These are phyloP conservation scores for Tragelaphus buxtoni DNA, from an alignment of 2,113 vertebrate genomes.

Conservation along the genomic window DNA sequence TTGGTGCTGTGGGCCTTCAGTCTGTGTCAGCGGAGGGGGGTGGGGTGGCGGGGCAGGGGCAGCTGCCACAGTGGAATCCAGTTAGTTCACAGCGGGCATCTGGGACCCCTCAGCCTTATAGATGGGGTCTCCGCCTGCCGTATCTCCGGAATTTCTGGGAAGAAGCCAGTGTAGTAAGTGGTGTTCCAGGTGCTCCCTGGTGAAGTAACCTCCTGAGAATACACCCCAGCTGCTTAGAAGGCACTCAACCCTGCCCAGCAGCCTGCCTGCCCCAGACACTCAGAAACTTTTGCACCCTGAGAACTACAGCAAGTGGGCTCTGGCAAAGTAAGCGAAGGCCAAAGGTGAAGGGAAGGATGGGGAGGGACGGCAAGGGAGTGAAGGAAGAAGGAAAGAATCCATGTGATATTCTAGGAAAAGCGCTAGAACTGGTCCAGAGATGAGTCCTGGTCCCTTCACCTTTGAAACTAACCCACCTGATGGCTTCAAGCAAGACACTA, in stretches of 20 bases:
- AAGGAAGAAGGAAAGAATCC: not conserved
- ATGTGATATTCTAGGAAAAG: rapidly evolving
- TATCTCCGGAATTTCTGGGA: not conserved
- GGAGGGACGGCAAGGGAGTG: not conserved
- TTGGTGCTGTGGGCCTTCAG: not conserved
- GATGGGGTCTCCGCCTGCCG: not conserved
- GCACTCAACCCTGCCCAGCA: not conserved
- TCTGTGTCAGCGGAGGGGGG: rapidly evolving
- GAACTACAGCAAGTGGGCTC: not conserved
- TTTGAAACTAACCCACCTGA: not conserved
- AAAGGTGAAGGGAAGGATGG: not conserved
- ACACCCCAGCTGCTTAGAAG: not conserved
- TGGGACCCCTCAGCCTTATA: not conserved
- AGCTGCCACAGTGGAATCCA: not conserved
- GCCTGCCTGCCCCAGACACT: not conserved
- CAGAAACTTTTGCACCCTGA: not conserved
- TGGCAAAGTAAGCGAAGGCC: not conserved
- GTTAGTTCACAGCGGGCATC: not conserved
- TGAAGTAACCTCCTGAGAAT: not conserved
- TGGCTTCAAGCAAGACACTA: not conserved
- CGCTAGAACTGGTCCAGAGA: rapidly evolving
- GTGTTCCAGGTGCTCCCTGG: not conserved
- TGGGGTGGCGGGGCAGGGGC: rapidly evolving
- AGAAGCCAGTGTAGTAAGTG: not conserved
- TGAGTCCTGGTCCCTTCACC: not conserved